phyloP scores from a whole-genome alignment of 2,113 vertebrate species.

The Arothron firmamentum region DNA sequence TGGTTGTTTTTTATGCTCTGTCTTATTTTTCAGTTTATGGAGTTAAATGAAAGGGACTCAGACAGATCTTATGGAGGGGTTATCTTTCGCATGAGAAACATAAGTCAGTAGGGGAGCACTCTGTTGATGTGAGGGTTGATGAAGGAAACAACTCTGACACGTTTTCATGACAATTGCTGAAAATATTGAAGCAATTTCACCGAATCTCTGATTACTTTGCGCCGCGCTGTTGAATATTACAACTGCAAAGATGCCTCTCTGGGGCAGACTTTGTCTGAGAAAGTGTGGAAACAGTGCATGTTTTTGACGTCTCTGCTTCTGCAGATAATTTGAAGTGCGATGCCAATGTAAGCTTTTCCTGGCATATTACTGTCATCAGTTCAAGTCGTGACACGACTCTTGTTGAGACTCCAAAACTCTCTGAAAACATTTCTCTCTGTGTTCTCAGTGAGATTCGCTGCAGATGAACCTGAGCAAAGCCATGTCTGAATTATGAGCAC shows the following conservation, averaged over 20 bases:
- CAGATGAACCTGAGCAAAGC: constrained; percentile 29
- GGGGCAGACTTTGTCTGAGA: background rate
- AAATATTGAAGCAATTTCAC: too few relatives aligned
- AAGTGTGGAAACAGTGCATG: background rate
- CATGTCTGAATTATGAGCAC: constrained; percentile 41
- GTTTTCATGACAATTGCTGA: too few relatives aligned
- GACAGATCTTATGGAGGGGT: too few relatives aligned
- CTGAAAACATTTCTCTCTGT: background rate
- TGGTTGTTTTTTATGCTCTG: too few relatives aligned
- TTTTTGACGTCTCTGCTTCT: background rate
- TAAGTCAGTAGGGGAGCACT: too few relatives aligned
- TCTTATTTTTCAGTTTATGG: background rate
- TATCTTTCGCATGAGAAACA: too few relatives aligned
- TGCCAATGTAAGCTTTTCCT: background rate
- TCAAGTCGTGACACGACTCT: background rate
- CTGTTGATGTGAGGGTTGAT: too few relatives aligned
- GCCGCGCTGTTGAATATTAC: too few relatives aligned
- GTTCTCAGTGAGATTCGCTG: constrained; percentile 47
- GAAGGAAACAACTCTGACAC: too few relatives aligned
- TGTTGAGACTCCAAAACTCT: background rate
- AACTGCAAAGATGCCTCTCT: background rate
- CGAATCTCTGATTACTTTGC: too few relatives aligned
- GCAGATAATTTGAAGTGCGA: background rate
- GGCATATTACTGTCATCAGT: background rate
- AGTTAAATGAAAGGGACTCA: background rate